These are phyloP conservation scores for Caenorhabditis becei DNA, from an alignment of 2,888 invertebrate genomes.

Conservation along the genomic window DNA sequence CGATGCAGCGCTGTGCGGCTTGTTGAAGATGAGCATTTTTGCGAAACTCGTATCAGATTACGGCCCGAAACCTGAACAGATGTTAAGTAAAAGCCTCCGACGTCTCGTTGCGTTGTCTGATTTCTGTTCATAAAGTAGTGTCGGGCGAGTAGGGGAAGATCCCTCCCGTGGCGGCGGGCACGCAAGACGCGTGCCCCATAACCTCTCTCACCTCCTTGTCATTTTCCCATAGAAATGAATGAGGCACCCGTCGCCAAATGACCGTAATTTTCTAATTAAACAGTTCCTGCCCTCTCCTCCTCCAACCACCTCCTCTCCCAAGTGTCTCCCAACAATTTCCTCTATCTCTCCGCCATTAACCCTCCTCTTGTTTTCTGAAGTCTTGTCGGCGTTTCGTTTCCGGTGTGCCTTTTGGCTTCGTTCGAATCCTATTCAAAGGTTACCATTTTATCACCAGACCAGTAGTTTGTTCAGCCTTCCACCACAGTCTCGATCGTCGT, in stretches of 20 bases:
- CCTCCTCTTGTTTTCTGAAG: conserved; percentile 55
- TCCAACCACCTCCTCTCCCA: conserved; percentile 19
- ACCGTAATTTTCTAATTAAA: conserved; percentile 67
- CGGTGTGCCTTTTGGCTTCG: conserved; percentile 52
- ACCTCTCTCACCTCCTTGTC: conserved; percentile 42
- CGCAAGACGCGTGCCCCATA: conserved; percentile 40
- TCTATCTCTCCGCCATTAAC: conserved; percentile 53
- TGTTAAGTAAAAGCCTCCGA: conserved; percentile 55
- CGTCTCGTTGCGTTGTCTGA: conserved; percentile 42
- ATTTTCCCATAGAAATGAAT: conserved; percentile 42
- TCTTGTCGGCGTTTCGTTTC: conserved; percentile 49
- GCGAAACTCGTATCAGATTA: conserved; percentile 60
- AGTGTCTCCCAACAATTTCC: conserved; percentile 43
- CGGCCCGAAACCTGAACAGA: conserved; percentile 62
- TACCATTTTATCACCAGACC: conserved; percentile 10
- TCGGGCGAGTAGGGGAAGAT: conserved; percentile 4
- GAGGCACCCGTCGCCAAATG: conserved; percentile 63
- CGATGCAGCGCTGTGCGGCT: conserved; percentile 19
- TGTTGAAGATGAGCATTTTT: conserved; percentile 50
- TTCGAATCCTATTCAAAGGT: conserved; percentile 34
- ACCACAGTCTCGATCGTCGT: no score
- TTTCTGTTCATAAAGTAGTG: conserved; percentile 57
- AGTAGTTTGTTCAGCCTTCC: neutral
- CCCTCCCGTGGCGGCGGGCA: conserved; percentile 26
- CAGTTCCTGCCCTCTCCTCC: conserved; percentile 59